Evolutionary conservation across 2,113 vertebrate species (phyloP).

Genomic region (Xiphophorus couchianus): DNA sequence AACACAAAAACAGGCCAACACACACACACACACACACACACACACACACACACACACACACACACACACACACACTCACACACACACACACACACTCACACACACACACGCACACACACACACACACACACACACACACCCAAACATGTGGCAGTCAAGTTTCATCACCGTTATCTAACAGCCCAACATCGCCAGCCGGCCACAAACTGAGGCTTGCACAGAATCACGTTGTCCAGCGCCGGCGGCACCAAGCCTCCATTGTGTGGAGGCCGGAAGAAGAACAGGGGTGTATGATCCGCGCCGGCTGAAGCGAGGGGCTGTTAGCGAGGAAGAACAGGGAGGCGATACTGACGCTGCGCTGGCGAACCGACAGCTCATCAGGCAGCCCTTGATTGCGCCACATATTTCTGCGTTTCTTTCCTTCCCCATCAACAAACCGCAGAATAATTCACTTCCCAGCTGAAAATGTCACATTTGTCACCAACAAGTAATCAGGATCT

Average conservation of each 20-base stretch:
- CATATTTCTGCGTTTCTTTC: conserved; percentile 31
- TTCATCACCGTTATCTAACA: conserved; percentile 58
- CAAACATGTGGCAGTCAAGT: conserved; percentile 57
- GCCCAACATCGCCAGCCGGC: conserved; percentile 30
- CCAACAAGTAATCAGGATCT: conserved; percentile 2
- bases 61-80: too few relatives aligned
- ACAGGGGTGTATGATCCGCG: conserved; percentile 43
- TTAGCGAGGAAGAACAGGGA: conserved; percentile 15
- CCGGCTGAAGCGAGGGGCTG: conserved; percentile 12
- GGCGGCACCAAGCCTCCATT: conserved; percentile 70
- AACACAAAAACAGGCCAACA: conserved; percentile 24
- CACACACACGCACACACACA: conserved; percentile 25
- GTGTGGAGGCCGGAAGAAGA: conserved; percentile 60
- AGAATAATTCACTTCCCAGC: conserved; percentile 21
- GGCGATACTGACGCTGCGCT: conserved; percentile 33
- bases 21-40: conserved; percentile 30
- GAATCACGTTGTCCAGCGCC: conserved; percentile 37
- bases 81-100: conserved; percentile 36
- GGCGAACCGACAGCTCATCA: conserved; percentile 50
- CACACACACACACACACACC: conserved; percentile 23
- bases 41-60: conserved; percentile 23
- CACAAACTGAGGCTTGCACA: conserved; percentile 51
- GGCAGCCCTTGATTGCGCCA: conserved; percentile 46
- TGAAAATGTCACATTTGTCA: conserved; percentile 26
- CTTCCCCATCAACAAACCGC: conserved; percentile 44